Conservation (phyloP, 1,140 invertebrate genomes). For the Drosophila rhopaloa region DNA sequence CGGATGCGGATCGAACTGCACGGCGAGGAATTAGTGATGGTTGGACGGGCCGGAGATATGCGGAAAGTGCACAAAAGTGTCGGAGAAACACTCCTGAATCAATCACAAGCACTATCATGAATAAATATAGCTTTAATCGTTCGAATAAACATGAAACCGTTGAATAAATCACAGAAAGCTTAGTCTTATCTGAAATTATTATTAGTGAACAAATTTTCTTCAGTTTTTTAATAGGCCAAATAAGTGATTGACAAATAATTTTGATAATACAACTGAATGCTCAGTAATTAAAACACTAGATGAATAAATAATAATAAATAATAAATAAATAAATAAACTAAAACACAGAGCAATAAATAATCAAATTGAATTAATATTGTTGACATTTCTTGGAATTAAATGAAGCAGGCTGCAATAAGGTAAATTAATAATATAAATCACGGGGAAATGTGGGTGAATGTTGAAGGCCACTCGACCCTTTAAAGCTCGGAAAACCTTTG, state of each 20-base stretch:
- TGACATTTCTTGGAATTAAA: neutral
- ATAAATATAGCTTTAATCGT: no score
- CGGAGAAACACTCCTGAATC: neutral
- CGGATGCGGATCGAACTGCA: slow-evolving; percentile 7
- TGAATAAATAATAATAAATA: no score
- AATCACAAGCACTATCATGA: neutral
- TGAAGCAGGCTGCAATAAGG: neutral
- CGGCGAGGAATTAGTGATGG: neutral
- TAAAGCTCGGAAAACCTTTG: neutral
- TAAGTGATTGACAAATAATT: no score
- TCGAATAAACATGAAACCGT: neutral
- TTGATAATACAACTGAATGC: no score
- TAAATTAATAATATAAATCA: slow-evolving; percentile 13
- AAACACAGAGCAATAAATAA: neutral
- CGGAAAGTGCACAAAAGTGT: neutral
- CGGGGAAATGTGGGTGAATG: neutral
- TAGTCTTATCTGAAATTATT: neutral
- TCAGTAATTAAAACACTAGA: no score
- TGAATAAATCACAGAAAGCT: neutral
- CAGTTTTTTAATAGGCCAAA: no score
- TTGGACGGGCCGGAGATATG: neutral
- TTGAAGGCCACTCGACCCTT: neutral
- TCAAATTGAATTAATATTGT: neutral
- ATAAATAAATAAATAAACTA: no score
- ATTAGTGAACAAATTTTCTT: no score